Percentiles rank a stretch among this genome's conserved stretches.
phyloP scores from a whole-genome alignment of 1,140 invertebrate species.

The Bombus haemorrhoidalis region DNA sequence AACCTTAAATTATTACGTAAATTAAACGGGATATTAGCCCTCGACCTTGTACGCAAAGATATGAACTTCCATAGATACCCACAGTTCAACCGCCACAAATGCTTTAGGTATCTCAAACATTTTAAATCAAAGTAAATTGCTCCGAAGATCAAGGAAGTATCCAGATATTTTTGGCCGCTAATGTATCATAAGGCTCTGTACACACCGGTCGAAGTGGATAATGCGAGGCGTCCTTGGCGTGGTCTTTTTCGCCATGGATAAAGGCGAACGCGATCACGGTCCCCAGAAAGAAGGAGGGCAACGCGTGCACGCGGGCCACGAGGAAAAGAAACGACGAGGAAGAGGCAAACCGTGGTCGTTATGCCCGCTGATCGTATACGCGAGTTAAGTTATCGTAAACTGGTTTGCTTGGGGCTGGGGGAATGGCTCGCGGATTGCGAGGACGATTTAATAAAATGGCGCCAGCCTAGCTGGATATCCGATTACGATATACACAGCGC shows the following conservation, averaged over 20 bases:
- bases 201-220: constrained; percentile 36
- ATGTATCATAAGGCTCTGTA: constrained; percentile 21
- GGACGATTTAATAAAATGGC: constrained; percentile 70
- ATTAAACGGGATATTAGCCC: too few relatives aligned
- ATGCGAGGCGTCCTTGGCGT: constrained; percentile 71
- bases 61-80: too few relatives aligned
- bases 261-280: constrained; percentile 36
- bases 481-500: constrained; percentile 68
- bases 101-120: too few relatives aligned
- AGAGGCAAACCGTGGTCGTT: constrained; percentile 4
- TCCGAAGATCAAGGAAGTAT: not conserved
- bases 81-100: too few relatives aligned
- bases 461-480: constrained; percentile 54
- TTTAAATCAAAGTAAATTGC: too few relatives aligned
- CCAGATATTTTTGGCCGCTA: not conserved
- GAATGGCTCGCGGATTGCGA: constrained; percentile 44
- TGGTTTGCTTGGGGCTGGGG: constrained; percentile 64
- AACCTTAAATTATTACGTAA: too few relatives aligned
- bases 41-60: too few relatives aligned
- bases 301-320: not conserved
- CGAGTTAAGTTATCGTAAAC: constrained; percentile 74
- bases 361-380: constrained; percentile 41
- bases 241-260: constrained; percentile 62
- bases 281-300: not conserved
- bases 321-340: constrained; percentile 13